Evolutionary conservation across 2,888 invertebrate species (phyloP).

Genomic region (Ophion ellenae): DNA sequence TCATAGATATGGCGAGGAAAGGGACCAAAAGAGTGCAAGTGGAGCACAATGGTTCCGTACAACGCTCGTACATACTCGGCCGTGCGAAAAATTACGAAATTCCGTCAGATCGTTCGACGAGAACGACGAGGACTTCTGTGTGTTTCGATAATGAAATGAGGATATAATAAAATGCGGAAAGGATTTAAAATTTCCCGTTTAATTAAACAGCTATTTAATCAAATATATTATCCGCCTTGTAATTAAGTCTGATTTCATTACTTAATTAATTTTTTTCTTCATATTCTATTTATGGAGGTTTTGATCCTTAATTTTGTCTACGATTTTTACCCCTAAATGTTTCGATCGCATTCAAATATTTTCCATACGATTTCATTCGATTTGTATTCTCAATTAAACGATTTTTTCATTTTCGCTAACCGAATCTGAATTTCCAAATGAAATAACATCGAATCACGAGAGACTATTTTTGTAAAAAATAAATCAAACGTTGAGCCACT

Average conservation of each 20-base stretch:
- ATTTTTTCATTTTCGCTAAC: not conserved
- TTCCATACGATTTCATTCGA: not conserved
- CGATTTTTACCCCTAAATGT: not conserved
- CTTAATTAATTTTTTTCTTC: conserved; percentile 25
- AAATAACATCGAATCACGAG: not conserved
- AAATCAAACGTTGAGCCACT: not conserved
- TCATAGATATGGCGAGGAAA: conserved; percentile 7
- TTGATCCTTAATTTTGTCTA: not conserved
- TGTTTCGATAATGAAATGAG: not conserved
- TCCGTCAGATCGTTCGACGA: conserved; percentile 26
- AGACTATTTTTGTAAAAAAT: not conserved
- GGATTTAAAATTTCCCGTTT: not conserved
- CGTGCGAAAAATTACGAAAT: conserved; percentile 58
- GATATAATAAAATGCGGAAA: not conserved
- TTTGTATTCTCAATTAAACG: not conserved
- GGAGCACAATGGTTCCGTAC: conserved; percentile 30
- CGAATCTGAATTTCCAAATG: not conserved
- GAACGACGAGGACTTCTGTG: conserved; percentile 29
- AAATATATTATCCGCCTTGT: not conserved
- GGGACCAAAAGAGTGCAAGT: conserved; percentile 47
- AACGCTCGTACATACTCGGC: conserved; percentile 12
- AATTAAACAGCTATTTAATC: conserved; percentile 31
- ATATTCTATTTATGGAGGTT: conserved; percentile 1
- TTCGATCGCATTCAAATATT: not conserved
- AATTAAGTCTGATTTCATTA: conserved; percentile 30